phyloP scores from a whole-genome alignment of 2,888 invertebrate genomes.

The Leucophenga montana region DNA sequence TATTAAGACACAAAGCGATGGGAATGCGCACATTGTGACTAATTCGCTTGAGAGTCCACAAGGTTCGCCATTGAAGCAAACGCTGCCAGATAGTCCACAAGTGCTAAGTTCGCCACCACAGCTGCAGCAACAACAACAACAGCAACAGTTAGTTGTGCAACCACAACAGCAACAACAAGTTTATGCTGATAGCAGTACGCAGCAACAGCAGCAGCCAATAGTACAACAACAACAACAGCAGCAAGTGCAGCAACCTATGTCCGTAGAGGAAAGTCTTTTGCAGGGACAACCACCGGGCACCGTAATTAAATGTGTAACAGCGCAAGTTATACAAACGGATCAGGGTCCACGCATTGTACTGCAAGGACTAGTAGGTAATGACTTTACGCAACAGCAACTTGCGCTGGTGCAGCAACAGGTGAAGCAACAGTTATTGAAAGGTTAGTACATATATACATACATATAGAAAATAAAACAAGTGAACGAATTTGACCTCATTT shows the following conservation, averaged over 20 bases:
- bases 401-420: slow-evolving; percentile 90
- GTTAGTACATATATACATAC: slow-evolving; percentile 70
- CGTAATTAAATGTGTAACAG: slow-evolving; percentile 89
- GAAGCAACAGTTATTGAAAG: slow-evolving; percentile 89
- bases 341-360: slow-evolving; percentile 90
- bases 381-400: slow-evolving; percentile 86
- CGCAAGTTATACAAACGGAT: slow-evolving; percentile 88
- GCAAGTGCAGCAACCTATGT: slow-evolving; percentile 53
- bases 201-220: slow-evolving; percentile 35
- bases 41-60: slow-evolving; percentile 62
- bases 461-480: too few relatives aligned
- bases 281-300: slow-evolving; percentile 89
- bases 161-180: slow-evolving; percentile 35
- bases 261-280: slow-evolving; percentile 82
- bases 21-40: slow-evolving; percentile 72
- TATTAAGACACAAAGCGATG: slow-evolving; percentile 77
- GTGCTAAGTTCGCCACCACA: slow-evolving; percentile 43
- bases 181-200: slow-evolving; percentile 44
- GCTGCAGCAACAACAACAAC: slow-evolving; percentile 46
- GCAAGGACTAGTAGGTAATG: slow-evolving; percentile 87
- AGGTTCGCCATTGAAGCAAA: slow-evolving; percentile 48
- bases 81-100: slow-evolving; percentile 45
- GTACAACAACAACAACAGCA: slow-evolving; percentile 43
- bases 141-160: slow-evolving; percentile 15
- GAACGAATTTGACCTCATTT: too few relatives aligned